Evolutionary conservation across 2,797 vertebrate genomes (phyloP), one percentile per base, ranked within the genome.

Genomic region (Spizella passerina): DNA sequence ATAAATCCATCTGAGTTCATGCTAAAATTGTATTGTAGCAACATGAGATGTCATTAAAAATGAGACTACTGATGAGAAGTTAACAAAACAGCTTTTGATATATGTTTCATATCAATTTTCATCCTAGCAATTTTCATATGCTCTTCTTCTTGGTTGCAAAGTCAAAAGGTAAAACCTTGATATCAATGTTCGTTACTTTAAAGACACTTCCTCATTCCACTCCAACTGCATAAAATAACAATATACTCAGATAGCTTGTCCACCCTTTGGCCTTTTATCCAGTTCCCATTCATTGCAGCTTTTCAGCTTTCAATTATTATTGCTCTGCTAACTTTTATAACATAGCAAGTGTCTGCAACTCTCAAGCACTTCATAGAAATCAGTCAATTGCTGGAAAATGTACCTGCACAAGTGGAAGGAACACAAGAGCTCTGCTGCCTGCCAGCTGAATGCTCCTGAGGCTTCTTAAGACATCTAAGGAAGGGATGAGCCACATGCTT

Each of bases 81-180:
- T 77, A 85, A 57, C 13, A 32, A 44, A 81, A 52, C 10, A 39
- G 2, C 5, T 47, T 82, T 41, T 43, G 11, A 41, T 38, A 2
- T 0, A 22, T 0, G 1, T 43, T 66, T 30, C 44, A 59, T 4
- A 19, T 13, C 3, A 50, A 55, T 23, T 66, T 70, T 70, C 20
- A 71, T n/a, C 39, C 14, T n/a, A 43, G 27, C 4, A 39, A 29
- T 49, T 88, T 79, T 55, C 66, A 64, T 20, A 59, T 9, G 8
- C 17, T 19, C 32, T 56, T 23, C 12, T 4, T 86, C 36, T 57
- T 46, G 4, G 13, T 9, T 23, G 18, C 39, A 66, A 69, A 47
- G 39, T 17, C 4, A 11, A 66, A 59, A 81, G 15, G 5, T 9
- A 88, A 80, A n/a, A 55, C 22, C 13, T 61, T 21, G 46, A 46